Evolutionary conservation across 2,888 invertebrate species (phyloP).

Genomic region (Yponomeuta plumbellus): DNA sequence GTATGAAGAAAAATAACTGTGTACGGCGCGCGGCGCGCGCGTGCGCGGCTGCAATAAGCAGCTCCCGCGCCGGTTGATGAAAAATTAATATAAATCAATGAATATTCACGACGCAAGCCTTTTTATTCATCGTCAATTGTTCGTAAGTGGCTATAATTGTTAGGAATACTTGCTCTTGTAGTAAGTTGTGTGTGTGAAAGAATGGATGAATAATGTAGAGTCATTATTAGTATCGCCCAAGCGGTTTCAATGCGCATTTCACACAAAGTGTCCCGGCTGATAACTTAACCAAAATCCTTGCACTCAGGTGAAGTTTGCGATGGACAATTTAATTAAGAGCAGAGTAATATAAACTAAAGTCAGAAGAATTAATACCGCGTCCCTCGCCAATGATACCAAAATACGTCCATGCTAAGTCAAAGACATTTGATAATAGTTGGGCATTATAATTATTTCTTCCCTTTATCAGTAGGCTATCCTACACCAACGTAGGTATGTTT

Average conservation of each 20-base stretch:
- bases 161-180: conserved; percentile 7
- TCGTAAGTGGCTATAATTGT: conserved; percentile 34
- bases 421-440: background rate
- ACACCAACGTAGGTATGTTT: too few species aligned
- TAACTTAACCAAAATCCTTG: too few species aligned
- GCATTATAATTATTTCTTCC: background rate
- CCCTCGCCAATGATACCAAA: too few species aligned
- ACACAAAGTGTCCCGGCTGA: background rate
- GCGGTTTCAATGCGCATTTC: background rate
- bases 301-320: background rate
- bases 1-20: conserved; percentile 45
- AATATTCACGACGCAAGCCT: conserved; percentile 37
- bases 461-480: too few species aligned
- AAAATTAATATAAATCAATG: conserved; percentile 42
- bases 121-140: conserved; percentile 36
- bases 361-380: too few species aligned
- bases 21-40: conserved; percentile 27
- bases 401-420: background rate
- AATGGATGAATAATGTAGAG: background rate
- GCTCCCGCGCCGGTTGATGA: conserved; percentile 33
- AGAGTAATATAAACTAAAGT: too few species aligned
- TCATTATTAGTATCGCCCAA: background rate
- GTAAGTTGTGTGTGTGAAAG: background rate
- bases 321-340: background rate
- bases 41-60: conserved; percentile 37